Evolutionary conservation across 2,888 invertebrate genomes (phyloP).

Genomic region (Papilio elwesi): DNA sequence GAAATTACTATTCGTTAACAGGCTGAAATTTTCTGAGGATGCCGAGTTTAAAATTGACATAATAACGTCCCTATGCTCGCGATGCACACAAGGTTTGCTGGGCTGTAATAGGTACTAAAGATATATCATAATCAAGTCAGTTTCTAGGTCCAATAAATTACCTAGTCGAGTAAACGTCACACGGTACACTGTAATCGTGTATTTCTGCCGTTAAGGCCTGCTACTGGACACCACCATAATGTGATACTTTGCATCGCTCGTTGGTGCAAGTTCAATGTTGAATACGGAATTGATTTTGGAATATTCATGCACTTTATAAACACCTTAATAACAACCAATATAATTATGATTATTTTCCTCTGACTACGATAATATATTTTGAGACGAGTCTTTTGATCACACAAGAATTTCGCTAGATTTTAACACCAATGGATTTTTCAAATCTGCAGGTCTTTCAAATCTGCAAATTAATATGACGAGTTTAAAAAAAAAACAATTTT

Average conservation of each 20-base stretch:
- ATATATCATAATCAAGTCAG: constrained; percentile 37
- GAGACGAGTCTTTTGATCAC: too few relatives aligned
- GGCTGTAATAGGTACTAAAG: constrained; percentile 23
- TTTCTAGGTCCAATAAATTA: constrained; percentile 36
- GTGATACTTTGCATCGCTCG: neutral
- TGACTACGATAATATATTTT: too few relatives aligned
- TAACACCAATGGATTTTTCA: too few relatives aligned
- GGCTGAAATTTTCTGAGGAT: constrained; percentile 24
- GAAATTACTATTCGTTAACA: constrained; percentile 28
- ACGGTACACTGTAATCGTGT: constrained; percentile 28
- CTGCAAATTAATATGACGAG: too few relatives aligned
- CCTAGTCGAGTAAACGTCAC: constrained; percentile 30
- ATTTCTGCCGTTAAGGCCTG: constrained; percentile 8
- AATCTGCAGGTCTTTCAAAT: too few relatives aligned
- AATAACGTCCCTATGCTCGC: constrained; percentile 19
- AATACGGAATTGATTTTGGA: constrained; percentile 14
- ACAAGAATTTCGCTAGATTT: too few relatives aligned
- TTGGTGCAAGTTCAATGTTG: constrained; percentile 10
- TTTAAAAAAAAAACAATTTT: too few relatives aligned
- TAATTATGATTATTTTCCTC: too few relatives aligned
- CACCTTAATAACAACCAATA: neutral
- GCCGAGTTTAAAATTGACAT: constrained; percentile 29
- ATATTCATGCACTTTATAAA: neutral
- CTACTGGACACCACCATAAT: constrained; percentile 25
- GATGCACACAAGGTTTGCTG: constrained; percentile 22